Evolutionary conservation across 2,113 vertebrate genomes (phyloP), one percentile per base, ranked within the genome.

Genomic region (Takifugu bimaculatus): DNA sequence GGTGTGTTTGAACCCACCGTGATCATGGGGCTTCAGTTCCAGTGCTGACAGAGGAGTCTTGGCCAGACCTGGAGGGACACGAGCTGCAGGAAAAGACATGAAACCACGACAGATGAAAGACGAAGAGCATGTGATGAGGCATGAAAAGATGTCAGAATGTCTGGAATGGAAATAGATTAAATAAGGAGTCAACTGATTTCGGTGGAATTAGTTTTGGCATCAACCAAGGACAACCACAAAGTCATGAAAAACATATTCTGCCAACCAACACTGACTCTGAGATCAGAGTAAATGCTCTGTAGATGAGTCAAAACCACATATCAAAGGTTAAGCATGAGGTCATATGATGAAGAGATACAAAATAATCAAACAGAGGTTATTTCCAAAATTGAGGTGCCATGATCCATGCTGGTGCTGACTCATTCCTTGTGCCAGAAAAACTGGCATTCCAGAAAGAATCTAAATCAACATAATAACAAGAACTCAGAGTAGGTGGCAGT

Each of bases 31-130:
- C 57, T 93, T 96, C 83, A 94, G 83, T 26, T 93, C 94, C 60
- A 94, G 80, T 0, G 93, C 93, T 26, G 94, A 96, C 54, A 96
- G 89, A 0, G 94, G 93, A 7, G 92, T 94, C 88, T 93, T 94
- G 60, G 91, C 88, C 87, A 96, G 82, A 61, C 94, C 94, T 0
- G 94, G 92, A 2, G 94, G 94, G 35, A 94, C 94, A 20, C 91
- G 92, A 59, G 91, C 95, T 95, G 65, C 25, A 69, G 55, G 15
- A 49, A 3, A 57, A 32, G 26, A 11, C 4, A 5, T 49, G 14
- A 50, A 25, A 47, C 0, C 11, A 64, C 9, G 45, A 2, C 60
- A 27, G 5, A 20, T 10, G 39, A 42, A 11, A 12, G 15, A 52
- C 11, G 57, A 14, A 44, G n/a, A 48, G 26, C 6, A 2, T 2